Evolutionary conservation across 1,140 invertebrate species (phyloP).

Genomic region (Drosophila pseudoananassae): DNA sequence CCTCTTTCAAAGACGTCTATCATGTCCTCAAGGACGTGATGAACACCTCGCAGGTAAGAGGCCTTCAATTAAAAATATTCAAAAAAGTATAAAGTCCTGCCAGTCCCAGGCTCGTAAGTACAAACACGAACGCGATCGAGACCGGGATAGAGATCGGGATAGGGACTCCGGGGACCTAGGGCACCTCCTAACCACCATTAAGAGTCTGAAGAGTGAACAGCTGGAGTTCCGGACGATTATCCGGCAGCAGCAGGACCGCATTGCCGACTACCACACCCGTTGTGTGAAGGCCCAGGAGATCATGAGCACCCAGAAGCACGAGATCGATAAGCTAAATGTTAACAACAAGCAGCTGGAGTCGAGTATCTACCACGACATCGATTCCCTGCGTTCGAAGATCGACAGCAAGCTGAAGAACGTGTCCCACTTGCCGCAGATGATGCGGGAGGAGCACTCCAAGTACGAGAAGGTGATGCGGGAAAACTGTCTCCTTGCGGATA

Average conservation of each 20-base stretch:
- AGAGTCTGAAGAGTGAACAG: constrained; percentile 66
- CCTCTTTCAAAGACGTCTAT: constrained; percentile 55
- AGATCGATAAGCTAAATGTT: constrained; percentile 74
- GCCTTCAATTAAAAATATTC: neutral
- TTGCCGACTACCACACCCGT: constrained; percentile 68
- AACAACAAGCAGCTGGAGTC: constrained; percentile 75
- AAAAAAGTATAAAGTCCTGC: neutral
- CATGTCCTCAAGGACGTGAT: constrained; percentile 67
- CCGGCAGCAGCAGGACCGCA: constrained; percentile 65
- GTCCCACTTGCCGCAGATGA: constrained; percentile 60
- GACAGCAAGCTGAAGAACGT: constrained; percentile 66
- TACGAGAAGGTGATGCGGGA: constrained; percentile 71
- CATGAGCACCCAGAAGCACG: constrained; percentile 73
- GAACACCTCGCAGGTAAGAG: constrained; percentile 43
- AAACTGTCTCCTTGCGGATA: constrained; percentile 66
- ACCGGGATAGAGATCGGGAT: constrained; percentile 18
- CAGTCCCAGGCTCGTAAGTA: constrained; percentile 32
- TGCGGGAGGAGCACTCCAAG: constrained; percentile 68
- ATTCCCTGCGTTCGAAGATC: constrained; percentile 64
- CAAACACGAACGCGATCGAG: neutral
- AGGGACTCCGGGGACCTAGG: constrained; percentile 21
- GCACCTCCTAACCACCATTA: constrained; percentile 61
- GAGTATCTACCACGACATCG: constrained; percentile 66
- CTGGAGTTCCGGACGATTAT: constrained; percentile 60
- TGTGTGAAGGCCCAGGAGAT: constrained; percentile 77